Base-by-base conservation (phyloP, 2,888 invertebrate species). In the Mystacides longicornis region DNA sequence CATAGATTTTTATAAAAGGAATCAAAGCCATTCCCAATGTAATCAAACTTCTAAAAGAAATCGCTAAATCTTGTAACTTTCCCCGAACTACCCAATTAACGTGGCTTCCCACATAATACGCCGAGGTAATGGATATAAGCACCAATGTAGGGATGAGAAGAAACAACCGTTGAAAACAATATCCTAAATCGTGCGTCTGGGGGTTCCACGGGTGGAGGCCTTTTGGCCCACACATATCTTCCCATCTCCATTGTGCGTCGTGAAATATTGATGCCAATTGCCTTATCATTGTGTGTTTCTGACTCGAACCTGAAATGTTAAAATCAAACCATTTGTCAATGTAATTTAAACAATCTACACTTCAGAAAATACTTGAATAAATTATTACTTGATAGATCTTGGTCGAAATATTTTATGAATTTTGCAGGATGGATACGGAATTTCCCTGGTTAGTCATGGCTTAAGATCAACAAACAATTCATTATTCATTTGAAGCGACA, bases 131-230 rank as follows among this genome's bases (percentile, higher is more conserved):
- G 2, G 91, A 87, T 62, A 93, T 78, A 31, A 92, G 65, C 48
- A 81, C 78, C 65, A 86, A 82, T 45, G 85, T 70, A 16, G 93
- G 92, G 63, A 89, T 80, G 69, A 89, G 83, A 31, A 95, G 76
- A 66, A 83, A 85, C 51, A 93, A 71, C 70, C 89, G 84, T 70
- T 93, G 91, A 68, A 94, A 94, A 70, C 94, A 95, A 56, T 85
- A 75, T 54, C 89, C 85, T 64, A 94, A 79, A 72, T 93, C 91
- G 66, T 86, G 83, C 31, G 81, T 78, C 16, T 77, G 71, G 9
- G 80, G 75, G 65, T 86, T 80, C 81, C 90, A 87, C 21, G 88
- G 81, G 58, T 75, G 74, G 51, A 91, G 72, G 23, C 87, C 87
- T 22, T 79, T 79, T n/a, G 82, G 80, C 51, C 87, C 87, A 68